A percentile compares a stretch with the other conserved stretches of the same genome.
These are phyloP conservation scores for Paratilapia polleni DNA, from an alignment of 2,113 vertebrate species.

Conservation along the genomic window DNA sequence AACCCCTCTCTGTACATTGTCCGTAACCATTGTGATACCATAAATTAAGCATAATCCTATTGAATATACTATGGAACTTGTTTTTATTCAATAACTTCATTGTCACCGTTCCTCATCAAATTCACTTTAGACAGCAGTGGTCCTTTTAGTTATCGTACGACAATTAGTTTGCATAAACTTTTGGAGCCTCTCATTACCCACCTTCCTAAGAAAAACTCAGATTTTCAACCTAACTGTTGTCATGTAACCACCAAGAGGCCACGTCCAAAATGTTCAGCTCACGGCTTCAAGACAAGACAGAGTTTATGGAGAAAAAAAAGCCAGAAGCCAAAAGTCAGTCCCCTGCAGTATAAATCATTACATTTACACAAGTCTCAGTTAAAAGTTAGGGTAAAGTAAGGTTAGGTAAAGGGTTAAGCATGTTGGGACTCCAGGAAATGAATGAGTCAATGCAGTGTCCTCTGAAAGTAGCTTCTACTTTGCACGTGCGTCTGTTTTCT, in stretches of 20 bases:
- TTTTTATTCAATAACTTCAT: background rate
- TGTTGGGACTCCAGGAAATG: too few species aligned
- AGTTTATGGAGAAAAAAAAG: fast-evolving
- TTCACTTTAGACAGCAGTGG: background rate
- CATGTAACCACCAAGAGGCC: background rate
- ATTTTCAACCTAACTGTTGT: too few species aligned
- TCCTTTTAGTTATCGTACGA: background rate
- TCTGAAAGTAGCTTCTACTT: background rate
- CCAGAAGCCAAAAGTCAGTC: background rate
- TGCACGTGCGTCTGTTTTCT: background rate
- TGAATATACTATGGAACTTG: fast-evolving
- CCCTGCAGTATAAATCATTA: background rate
- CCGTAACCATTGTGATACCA: too few species aligned
- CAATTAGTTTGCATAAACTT: background rate
- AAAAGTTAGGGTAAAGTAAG: background rate
- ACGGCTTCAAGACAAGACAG: background rate
- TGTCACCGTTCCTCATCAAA: background rate
- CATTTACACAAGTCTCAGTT: background rate
- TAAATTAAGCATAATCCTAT: too few species aligned
- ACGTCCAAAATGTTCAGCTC: too few species aligned
- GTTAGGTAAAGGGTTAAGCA: too few species aligned
- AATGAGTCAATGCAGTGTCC: background rate
- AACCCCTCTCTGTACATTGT: too few species aligned
- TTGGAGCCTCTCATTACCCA: background rate
- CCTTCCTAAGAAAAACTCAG: background rate